These are phyloP conservation scores for Sternarchorhynchus goeldii DNA, from an alignment of 2,797 vertebrate species.

Conservation along the genomic window DNA sequence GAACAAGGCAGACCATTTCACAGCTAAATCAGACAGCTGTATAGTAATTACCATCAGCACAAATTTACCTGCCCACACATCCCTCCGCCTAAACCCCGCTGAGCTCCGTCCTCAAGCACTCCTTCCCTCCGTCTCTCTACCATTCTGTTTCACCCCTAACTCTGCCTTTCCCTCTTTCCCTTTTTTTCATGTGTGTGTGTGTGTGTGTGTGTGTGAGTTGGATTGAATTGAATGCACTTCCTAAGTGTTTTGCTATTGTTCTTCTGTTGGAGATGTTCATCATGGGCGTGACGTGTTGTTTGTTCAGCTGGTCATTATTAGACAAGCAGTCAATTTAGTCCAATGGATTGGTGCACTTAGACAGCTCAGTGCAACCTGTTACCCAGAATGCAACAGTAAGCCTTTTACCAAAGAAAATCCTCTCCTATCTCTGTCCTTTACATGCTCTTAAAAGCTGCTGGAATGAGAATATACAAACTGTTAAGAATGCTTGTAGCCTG, in stretches of 20 bases:
- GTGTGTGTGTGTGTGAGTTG: conserved; percentile 23
- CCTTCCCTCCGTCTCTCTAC: not conserved
- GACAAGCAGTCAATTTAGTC: conserved; percentile 27
- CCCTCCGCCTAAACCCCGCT: conserved; percentile 10
- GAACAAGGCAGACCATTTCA: conserved; percentile 62
- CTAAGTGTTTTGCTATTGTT: conserved; percentile 38
- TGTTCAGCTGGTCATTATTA: conserved; percentile 23
- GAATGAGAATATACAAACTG: no score
- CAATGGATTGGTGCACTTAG: conserved; percentile 19
- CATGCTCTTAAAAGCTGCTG: no score
- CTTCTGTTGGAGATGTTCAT: conserved; percentile 28
- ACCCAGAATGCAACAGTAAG: not conserved
- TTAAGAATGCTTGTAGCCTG: not conserved
- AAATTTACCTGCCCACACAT: conserved; percentile 55
- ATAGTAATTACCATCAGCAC: conserved; percentile 63
- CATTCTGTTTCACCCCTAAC: conserved; percentile 6
- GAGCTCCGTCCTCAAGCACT: conserved; percentile 3
- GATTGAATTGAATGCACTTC: conserved; percentile 49
- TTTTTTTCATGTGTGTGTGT: conserved; percentile 14
- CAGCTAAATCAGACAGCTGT: conserved; percentile 56
- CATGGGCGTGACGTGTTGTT: conserved; percentile 12
- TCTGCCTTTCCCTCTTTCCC: conserved; percentile 16
- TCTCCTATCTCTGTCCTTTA: no score
- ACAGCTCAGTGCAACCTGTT: conserved; percentile 9
- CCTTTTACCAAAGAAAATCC: not conserved